Conservation (phyloP, 2,888 invertebrate genomes). For the Andrena dorsata region DNA sequence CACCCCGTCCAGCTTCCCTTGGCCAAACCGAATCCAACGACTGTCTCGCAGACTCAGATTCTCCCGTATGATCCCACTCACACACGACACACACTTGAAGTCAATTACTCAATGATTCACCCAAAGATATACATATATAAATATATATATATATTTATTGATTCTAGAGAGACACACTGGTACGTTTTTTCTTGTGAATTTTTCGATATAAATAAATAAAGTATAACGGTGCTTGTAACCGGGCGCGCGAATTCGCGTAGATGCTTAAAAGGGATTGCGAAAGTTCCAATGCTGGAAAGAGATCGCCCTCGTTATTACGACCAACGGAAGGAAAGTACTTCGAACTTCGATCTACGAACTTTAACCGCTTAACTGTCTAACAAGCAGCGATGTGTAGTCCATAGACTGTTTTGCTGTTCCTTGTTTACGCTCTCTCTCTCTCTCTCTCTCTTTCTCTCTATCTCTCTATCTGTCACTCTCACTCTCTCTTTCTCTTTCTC, state of each 20-base stretch:
- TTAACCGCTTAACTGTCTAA: constrained; percentile 39
- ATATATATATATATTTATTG: constrained; percentile 65
- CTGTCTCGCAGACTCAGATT: constrained; percentile 43
- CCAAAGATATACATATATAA: constrained; percentile 64
- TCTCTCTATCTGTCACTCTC: not conserved
- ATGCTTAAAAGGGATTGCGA: constrained; percentile 1
- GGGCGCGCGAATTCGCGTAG: constrained; percentile 3
- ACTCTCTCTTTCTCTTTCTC: not conserved
- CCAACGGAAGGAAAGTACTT: constrained; percentile 23
- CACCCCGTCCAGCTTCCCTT: constrained; percentile 11
- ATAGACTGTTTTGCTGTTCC: constrained; percentile 41
- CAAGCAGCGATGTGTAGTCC: constrained; percentile 38
- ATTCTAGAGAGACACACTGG: constrained; percentile 58
- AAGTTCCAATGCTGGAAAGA: constrained; percentile 25
- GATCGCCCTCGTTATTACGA: constrained; percentile 21
- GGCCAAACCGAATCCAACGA: constrained; percentile 11
- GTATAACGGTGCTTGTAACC: constrained; percentile 1
- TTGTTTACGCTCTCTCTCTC: constrained; percentile 29
- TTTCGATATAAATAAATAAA: constrained; percentile 60
- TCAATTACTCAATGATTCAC: constrained; percentile 83
- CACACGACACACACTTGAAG: constrained; percentile 81
- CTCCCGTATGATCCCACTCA: constrained; percentile 60
- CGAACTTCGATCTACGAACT: constrained; percentile 28
- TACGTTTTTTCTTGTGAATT: constrained; percentile 62
- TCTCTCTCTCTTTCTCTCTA: constrained; percentile 12